phyloP scores from a whole-genome alignment of 2,888 invertebrate species.

The Cryptus viduatorius region DNA sequence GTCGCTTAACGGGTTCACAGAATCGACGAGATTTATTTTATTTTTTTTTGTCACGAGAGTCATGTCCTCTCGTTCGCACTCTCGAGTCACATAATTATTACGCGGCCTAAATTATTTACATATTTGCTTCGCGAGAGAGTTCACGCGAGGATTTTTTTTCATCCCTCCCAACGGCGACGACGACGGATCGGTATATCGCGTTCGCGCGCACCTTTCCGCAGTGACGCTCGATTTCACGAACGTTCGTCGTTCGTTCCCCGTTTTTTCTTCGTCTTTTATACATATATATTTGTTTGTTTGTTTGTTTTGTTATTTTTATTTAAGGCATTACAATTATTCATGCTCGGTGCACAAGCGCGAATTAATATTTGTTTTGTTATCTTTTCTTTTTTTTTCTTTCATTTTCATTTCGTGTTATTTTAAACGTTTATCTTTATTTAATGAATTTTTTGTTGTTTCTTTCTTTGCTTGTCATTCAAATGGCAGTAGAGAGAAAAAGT shows the following conservation, averaged over 20 bases:
- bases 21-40: constrained; percentile 65
- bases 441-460: constrained; percentile 32
- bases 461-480: constrained; percentile 67
- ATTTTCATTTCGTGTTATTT: constrained; percentile 44
- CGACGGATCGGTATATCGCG: constrained; percentile 2
- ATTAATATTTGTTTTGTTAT: constrained; percentile 72
- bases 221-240: constrained; percentile 18
- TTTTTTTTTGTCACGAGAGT: constrained; percentile 36
- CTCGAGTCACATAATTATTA: constrained; percentile 38
- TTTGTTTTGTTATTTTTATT: constrained; percentile 62
- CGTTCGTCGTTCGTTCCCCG: constrained; percentile 1
- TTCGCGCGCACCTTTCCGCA: not conserved
- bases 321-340: constrained; percentile 68
- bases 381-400: constrained; percentile 56
- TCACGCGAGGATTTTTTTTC: constrained; percentile 19
- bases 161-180: not conserved
- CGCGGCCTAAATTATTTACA: constrained; percentile 50
- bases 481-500: constrained; percentile 77
- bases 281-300: constrained; percentile 58
- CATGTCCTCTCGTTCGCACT: constrained; percentile 26
- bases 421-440: constrained; percentile 9
- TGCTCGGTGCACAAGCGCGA: constrained; percentile 67
- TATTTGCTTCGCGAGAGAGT: constrained; percentile 27
- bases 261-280: constrained; percentile 33
- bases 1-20: constrained; percentile 66